Evolutionary conservation across 2,113 vertebrate species (phyloP).

Genomic region (Equus przewalskii): DNA sequence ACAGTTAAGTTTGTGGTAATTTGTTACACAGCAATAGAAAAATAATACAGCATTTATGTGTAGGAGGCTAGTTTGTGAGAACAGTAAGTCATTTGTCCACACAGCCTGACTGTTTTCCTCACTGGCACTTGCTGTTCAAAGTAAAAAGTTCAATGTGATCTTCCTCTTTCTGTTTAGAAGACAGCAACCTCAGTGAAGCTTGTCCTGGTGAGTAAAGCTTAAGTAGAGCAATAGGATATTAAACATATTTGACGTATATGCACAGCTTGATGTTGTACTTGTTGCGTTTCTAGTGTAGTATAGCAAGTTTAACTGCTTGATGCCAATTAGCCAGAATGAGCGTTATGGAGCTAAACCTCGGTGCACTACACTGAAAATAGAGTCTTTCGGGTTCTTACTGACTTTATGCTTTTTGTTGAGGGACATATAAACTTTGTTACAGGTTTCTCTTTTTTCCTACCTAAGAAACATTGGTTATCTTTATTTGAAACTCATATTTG

Average conservation of each 20-base stretch:
- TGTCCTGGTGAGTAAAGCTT: conserved; percentile 35
- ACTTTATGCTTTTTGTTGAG: conserved; percentile 49
- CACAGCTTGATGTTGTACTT: conserved; percentile 41
- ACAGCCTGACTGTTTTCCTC: not conserved
- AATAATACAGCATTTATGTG: not conserved
- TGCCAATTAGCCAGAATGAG: conserved; percentile 67
- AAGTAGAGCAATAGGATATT: conserved; percentile 22
- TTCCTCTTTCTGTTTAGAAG: conserved; percentile 34
- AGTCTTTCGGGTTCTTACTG: conserved; percentile 52
- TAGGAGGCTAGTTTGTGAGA: not conserved
- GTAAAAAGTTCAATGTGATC: not conserved
- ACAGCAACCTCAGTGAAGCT: not conserved
- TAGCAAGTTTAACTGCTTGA: conserved; percentile 52
- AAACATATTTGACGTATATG: conserved; percentile 57
- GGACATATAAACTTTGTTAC: conserved; percentile 40
- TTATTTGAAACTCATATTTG: conserved; percentile 66
- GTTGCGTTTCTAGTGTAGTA: conserved; percentile 51
- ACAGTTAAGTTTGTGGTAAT: not conserved
- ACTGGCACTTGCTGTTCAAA: not conserved
- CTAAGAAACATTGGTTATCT: conserved; percentile 32
- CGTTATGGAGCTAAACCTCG: conserved; percentile 28
- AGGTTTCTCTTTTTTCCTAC: conserved; percentile 56
- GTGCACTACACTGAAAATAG: conserved; percentile 28
- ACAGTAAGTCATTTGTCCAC: not conserved
- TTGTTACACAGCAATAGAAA: conserved; percentile 16